Evolutionary conservation across 2,797 vertebrate genomes (phyloP).

Genomic region (Dicrostonyx torquatus): DNA sequence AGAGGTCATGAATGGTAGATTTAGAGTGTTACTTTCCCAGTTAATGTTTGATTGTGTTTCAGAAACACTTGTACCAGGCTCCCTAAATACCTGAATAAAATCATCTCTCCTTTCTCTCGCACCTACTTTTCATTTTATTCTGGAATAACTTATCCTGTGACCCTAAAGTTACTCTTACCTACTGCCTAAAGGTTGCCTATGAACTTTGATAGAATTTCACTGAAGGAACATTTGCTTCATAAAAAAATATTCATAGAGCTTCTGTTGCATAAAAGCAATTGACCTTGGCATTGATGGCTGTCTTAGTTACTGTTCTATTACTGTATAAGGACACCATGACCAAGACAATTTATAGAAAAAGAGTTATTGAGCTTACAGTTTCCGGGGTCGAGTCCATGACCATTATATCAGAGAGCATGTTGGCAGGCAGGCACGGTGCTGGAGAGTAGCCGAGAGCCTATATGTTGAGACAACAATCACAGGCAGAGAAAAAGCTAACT

Average conservation of each 20-base stretch:
- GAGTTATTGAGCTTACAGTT: not conserved
- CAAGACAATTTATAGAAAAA: not conserved
- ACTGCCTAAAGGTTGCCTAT: conserved; percentile 15
- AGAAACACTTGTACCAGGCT: not conserved
- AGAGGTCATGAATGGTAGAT: not conserved
- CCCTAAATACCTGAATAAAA: not conserved
- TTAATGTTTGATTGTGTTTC: conserved; percentile 31
- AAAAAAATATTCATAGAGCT: conserved; percentile 20
- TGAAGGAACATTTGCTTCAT: conserved; percentile 39
- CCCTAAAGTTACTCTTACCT: conserved; percentile 28
- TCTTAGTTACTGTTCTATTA: not conserved
- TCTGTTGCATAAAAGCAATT: conserved; percentile 12
- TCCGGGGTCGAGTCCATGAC: not conserved
- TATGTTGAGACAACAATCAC: too few species aligned
- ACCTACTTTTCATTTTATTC: conserved; percentile 39
- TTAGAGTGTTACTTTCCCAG: conserved; percentile 28
- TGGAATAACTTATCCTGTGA: conserved; percentile 42
- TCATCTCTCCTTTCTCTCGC: conserved; percentile 16
- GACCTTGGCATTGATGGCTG: not conserved
- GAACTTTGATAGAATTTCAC: conserved; percentile 24
- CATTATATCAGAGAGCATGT: not conserved
- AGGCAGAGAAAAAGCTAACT: not conserved
- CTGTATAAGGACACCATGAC: not conserved
- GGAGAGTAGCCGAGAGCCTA: not conserved
- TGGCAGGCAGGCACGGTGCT: not conserved